Conservation (phyloP, 1,140 invertebrate species). For the Sitobion miscanthi region DNA sequence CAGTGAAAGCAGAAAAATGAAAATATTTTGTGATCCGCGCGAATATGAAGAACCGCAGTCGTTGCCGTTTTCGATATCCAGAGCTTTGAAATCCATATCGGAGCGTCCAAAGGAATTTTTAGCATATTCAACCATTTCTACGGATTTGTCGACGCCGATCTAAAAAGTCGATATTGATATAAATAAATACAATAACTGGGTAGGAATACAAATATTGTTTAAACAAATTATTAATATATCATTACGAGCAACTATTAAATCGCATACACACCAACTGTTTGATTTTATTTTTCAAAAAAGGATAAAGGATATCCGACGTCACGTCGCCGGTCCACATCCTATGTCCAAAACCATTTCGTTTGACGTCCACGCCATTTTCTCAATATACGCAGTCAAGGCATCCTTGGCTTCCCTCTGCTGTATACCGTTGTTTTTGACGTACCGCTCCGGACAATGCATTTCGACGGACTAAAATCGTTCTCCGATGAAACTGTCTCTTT, state of each 20-base stretch:
- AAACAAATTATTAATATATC: too few species aligned
- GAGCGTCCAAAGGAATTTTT: background rate
- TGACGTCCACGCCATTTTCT: background rate
- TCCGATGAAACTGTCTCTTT: too few species aligned
- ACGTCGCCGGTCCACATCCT: background rate
- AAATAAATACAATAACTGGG: too few species aligned
- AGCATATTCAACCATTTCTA: background rate
- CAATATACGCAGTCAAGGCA: background rate
- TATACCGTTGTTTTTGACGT: background rate
- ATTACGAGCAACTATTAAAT: background rate
- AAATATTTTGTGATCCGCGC: background rate
- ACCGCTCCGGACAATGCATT: background rate
- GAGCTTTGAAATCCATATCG: background rate
- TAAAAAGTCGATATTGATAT: background rate
- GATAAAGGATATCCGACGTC: constrained; percentile 25
- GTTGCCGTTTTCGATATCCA: background rate
- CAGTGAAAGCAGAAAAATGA: constrained; percentile 26
- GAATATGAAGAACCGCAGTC: background rate
- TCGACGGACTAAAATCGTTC: background rate
- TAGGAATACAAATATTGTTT: background rate
- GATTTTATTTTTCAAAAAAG: constrained; percentile 38
- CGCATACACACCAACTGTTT: background rate
- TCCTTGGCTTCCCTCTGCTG: background rate
- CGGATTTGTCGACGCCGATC: background rate
- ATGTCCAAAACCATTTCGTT: background rate